Evolutionary conservation across 1,140 invertebrate species (phyloP).

Genomic region (Heterodera schachtii): DNA sequence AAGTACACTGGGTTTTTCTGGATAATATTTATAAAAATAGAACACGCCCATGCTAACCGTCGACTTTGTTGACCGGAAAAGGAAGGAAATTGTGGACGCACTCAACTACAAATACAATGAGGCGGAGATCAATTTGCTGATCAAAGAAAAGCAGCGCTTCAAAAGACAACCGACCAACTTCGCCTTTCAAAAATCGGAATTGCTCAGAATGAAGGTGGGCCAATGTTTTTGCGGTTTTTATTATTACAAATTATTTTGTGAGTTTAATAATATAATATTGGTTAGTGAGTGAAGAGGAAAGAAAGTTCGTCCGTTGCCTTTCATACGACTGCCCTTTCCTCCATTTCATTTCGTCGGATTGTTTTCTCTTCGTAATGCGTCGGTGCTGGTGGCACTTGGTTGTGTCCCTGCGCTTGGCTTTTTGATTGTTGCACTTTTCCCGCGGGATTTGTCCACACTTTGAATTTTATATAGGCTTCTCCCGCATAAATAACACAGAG

Average conservation of each 20-base stretch:
- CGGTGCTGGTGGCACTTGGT: conserved; percentile 33
- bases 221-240: conserved; percentile 13
- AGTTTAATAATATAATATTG: too few relatives aligned
- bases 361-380: conserved; percentile 23
- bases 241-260: too few relatives aligned
- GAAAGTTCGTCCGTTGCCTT: too few relatives aligned
- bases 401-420: conserved; percentile 8
- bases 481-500: conserved; percentile 59
- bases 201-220: conserved; percentile 84
- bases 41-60: conserved; percentile 80
- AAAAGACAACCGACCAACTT: conserved; percentile 90
- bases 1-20: too few relatives aligned
- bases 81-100: conserved; percentile 84
- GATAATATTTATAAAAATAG: conserved; percentile 67
- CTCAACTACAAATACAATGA: conserved; percentile 86
- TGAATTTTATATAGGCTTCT: conserved; percentile 61
- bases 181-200: conserved; percentile 89
- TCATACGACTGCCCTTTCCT: conserved; percentile 18
- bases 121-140: conserved; percentile 77
- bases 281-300: too few relatives aligned
- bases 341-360: conserved; percentile 11
- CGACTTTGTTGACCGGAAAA: conserved; percentile 81
- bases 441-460: conserved; percentile 57
- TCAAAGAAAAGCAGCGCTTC: conserved; percentile 88
- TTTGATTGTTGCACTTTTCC: neutral